Evolutionary conservation across 23 tunicate species (phyloP), one percentile per base, ranked within the genome.

Genomic region (Ascidia mentula): DNA sequence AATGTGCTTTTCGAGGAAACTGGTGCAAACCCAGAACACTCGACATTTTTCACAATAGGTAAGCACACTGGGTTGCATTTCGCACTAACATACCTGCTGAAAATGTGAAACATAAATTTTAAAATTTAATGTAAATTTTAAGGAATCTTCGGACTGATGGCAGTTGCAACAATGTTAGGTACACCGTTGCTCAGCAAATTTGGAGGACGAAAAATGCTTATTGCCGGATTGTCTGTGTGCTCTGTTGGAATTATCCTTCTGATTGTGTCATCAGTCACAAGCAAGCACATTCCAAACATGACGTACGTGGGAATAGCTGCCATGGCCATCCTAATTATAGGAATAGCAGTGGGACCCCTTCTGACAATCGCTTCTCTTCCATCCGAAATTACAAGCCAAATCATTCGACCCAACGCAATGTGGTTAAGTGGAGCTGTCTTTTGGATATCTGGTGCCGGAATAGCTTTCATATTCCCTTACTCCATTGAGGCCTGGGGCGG

Each of bases 1-100:
- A 32, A 81, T 24, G 69, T 1, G 31, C 18, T 81, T 1, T 72
- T 81, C 39, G 31, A 71, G 9, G 46, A 42, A n/a, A 77, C 85
- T 5, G 85, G 85, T 22, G 59, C 40, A 30, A 28, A 37, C 26
- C 79, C 39, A 18, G 69, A 81, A 31, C 34, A 59, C 18, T 40
- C 78, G 0, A 59, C 85, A 4, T 81, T 72, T 72, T 37, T 26
- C 13, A 45, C 85, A 18, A 81, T 81, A 32, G 85, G 92, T 87
- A 81, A 1, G 36, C 13, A 0, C 38, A 31, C 42, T 72, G 72
- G 6, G 46, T 12, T 40, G 39, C 76, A n/a, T n/a, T n/a, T n/a
- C n/a, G n/a, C n/a, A n/a, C n/a, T n/a, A n/a, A n/a, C n/a, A n/a
- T n/a, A n/a, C n/a, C n/a, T n/a, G n/a, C n/a, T n/a, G n/a, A n/a